phyloP scores from a whole-genome alignment of 1,140 invertebrate species.

The Orius insidiosus region DNA sequence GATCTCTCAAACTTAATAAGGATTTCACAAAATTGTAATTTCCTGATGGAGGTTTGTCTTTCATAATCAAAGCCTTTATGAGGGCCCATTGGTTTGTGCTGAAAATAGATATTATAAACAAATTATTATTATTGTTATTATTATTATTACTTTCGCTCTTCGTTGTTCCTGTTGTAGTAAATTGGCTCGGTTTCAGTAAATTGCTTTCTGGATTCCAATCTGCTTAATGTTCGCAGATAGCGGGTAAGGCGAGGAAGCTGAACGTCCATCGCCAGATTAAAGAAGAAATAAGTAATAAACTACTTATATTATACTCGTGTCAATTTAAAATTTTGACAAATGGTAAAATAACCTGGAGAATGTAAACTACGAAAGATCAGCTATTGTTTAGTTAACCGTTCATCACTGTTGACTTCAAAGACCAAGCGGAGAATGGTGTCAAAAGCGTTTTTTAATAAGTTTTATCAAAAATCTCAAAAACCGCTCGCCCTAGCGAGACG shows the following conservation, averaged over 20 bases:
- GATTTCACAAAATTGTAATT: not conserved
- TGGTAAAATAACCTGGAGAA: not conserved
- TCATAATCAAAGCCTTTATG: not conserved
- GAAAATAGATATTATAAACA: not conserved
- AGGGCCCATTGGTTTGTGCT: not conserved
- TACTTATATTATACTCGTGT: not conserved
- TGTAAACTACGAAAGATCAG: too few species aligned
- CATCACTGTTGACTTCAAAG: too few species aligned
- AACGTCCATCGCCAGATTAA: constrained; percentile 2
- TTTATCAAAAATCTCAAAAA: too few species aligned
- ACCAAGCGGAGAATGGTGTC: too few species aligned
- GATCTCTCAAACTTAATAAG: not conserved
- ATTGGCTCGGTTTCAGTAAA: constrained; percentile 13
- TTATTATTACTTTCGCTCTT: constrained; percentile 13
- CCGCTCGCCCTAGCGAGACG: too few species aligned
- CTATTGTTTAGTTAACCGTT: too few species aligned
- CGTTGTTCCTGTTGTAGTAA: constrained; percentile 13
- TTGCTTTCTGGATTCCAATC: constrained; percentile 17
- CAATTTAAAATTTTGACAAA: not conserved
- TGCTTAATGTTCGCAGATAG: constrained; percentile 19
- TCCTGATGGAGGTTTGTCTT: not conserved
- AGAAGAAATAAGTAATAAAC: too few species aligned
- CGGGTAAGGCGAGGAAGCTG: constrained; percentile 21
- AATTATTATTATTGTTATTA: not conserved
- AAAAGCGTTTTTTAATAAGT: too few species aligned